Conservation (phyloP, 2,113 vertebrate genomes). For the Zeus faber region DNA sequence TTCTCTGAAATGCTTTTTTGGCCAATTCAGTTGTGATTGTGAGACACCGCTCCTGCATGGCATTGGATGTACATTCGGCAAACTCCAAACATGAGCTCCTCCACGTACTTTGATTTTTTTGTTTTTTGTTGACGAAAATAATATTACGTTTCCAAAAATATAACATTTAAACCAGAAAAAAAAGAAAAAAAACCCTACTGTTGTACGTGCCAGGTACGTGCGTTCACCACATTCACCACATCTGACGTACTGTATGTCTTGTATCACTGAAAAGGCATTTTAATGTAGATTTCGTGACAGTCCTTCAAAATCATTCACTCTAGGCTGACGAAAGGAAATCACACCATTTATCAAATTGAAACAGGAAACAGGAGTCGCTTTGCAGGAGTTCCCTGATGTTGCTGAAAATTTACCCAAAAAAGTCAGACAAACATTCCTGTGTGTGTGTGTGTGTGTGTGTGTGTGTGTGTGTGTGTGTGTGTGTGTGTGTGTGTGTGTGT, state of each 20-base stretch:
- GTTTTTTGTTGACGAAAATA: neutral
- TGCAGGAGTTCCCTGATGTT: constrained; percentile 12
- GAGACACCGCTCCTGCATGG: constrained; percentile 38
- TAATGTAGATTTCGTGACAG: constrained; percentile 51
- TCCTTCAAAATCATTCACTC: constrained; percentile 30
- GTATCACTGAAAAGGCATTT: constrained; percentile 32
- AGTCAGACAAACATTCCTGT: constrained; percentile 45
- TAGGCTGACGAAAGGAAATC: constrained; percentile 6
- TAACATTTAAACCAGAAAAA: constrained; percentile 23
- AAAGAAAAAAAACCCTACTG: neutral
- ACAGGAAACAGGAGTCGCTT: constrained; percentile 15
- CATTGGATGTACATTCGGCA: constrained; percentile 29
- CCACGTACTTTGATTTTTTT: neutral
- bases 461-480: neutral
- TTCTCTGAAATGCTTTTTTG: neutral
- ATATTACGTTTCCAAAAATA: constrained; percentile 3
- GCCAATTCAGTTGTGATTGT: constrained; percentile 9
- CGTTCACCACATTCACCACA: too few relatives aligned
- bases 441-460: constrained; percentile 10
- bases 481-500: constrained; percentile 24
- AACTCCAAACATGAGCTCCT: neutral
- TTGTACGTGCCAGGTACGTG: neutral
- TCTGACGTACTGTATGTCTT: constrained; percentile 13
- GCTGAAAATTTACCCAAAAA: constrained; percentile 15
- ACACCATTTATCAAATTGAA: constrained; percentile 6